Base-by-base conservation (phyloP, 1,140 invertebrate genomes). In the Colletes gigas region DNA sequence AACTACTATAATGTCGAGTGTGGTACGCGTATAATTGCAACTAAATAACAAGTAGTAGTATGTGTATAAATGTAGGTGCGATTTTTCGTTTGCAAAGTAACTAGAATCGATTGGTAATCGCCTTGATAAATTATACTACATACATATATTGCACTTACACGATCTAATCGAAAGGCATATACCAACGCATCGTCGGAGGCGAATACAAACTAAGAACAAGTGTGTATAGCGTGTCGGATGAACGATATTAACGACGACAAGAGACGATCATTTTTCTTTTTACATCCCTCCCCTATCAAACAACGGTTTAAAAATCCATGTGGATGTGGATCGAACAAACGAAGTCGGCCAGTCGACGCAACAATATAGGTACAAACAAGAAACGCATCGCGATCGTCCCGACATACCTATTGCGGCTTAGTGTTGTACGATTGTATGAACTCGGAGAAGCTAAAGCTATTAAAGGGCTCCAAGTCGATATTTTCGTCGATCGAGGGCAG, bases 401-500 rank as follows among this genome's bases (percentile, higher is more conserved):
- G 62, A 88, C 86, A 85, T 89, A 90, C 86, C 87, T 91, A 92
- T 83, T 93, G 89, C 3, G 89, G 91, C 72, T 92, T 91, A 70
- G 83, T 68, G 83, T 87, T 92, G 86, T 93, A 92, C 41, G 88
- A 82, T 83, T 91, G 90, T 86, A 93, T 92, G 81, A 92, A 92
- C 39, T 93, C 93, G 72, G 86, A 69, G 86, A 93, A 93, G 44
- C 84, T 86, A 74, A 93, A 92, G 78, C 70, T 82, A 75, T 89
- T 88, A 59, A 93, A 89, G 10, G 89, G 89, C 75, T 93, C 92
- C 90, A 93, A 85, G 86, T 90, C 92, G 88, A 93, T 90, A 88
- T 92, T 93, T 74, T 93, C 92, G 50, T 93, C 93, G 69, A 93
- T 92, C 52, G 90, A 69, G 39, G 91, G 83, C 63, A 93, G 86